Percentiles rank a stretch among this genome's conserved stretches.
These are phyloP conservation scores for Luidia sarsii DNA, from an alignment of 53 echinoderm and acorn worm species.

Conservation along the genomic window DNA sequence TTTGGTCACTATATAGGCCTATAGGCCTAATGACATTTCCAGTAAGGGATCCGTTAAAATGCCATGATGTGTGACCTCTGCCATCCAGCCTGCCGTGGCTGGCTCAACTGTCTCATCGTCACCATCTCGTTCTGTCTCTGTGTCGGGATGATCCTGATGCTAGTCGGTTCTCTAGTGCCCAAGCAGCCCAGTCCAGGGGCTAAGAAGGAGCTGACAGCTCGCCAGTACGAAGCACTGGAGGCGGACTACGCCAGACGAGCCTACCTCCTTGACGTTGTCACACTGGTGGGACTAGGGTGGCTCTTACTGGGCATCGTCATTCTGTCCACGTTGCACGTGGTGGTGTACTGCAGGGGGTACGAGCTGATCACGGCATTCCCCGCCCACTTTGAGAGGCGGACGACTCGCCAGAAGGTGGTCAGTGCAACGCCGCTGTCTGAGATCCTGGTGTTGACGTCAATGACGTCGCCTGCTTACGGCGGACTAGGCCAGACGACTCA, in stretches of 20 bases:
- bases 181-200: constrained; percentile 3
- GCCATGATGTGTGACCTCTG: neutral
- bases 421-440: neutral
- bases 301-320: constrained; percentile 14
- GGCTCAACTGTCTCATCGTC: constrained; percentile 11
- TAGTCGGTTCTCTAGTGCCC: constrained; percentile 36
- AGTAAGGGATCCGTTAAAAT: too few relatives aligned
- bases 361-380: neutral
- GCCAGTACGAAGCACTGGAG: constrained; percentile 56
- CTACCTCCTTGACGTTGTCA: constrained; percentile 32
- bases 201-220: constrained; percentile 40
- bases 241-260: constrained; percentile 4
- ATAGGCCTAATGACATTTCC: too few relatives aligned
- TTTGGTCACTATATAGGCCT: too few relatives aligned
- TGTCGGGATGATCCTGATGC: constrained; percentile 21
- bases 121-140: neutral
- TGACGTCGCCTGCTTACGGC: too few relatives aligned
- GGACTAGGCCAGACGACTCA: too few relatives aligned
- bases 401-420: too few relatives aligned
- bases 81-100: neutral
- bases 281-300: constrained; percentile 40
- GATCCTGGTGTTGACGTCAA: neutral
- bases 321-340: constrained; percentile 41
- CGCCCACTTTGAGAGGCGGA: neutral
- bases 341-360: constrained; percentile 21